phyloP scores from a whole-genome alignment of 1,140 invertebrate species.

The Aphis craccivora region DNA sequence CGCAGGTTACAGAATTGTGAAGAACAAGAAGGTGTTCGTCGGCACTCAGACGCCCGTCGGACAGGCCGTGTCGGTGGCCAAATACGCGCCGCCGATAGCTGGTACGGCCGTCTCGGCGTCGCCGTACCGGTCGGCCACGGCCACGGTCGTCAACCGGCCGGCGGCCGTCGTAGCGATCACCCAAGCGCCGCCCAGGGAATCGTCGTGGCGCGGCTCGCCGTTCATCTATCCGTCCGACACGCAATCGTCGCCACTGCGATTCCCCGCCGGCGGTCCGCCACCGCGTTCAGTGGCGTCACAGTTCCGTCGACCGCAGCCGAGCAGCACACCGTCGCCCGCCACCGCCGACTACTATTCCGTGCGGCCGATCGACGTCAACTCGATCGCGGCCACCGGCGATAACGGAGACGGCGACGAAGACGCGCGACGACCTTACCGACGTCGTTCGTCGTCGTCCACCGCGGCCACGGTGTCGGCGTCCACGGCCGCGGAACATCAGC shows the following conservation, averaged over 20 bases:
- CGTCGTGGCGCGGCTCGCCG: slow-evolving; percentile 47
- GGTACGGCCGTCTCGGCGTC: slow-evolving; percentile 64
- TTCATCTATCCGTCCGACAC: slow-evolving; percentile 40
- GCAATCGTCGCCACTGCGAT: slow-evolving; percentile 25
- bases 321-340: background rate
- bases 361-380: slow-evolving; percentile 42
- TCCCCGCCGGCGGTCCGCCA: slow-evolving; percentile 35
- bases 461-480: background rate
- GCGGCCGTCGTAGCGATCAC: slow-evolving; percentile 11
- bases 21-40: slow-evolving; percentile 79
- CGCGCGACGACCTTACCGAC: slow-evolving; percentile 1
- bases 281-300: background rate
- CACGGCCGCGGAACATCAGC: background rate
- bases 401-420: background rate
- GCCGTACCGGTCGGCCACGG: slow-evolving; percentile 40
- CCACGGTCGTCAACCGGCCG: slow-evolving; percentile 1
- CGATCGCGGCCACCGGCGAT: background rate
- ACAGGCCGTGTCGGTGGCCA: slow-evolving; percentile 75
- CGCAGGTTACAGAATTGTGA: slow-evolving; percentile 76
- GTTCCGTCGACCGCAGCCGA: background rate
- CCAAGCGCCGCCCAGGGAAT: background rate
- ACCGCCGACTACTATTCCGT: background rate
- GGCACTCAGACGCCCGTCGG: slow-evolving; percentile 74
- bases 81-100: slow-evolving; percentile 72
- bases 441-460: background rate